Conservation (phyloP, 2,888 invertebrate genomes). For the Pammene fasciana region DNA sequence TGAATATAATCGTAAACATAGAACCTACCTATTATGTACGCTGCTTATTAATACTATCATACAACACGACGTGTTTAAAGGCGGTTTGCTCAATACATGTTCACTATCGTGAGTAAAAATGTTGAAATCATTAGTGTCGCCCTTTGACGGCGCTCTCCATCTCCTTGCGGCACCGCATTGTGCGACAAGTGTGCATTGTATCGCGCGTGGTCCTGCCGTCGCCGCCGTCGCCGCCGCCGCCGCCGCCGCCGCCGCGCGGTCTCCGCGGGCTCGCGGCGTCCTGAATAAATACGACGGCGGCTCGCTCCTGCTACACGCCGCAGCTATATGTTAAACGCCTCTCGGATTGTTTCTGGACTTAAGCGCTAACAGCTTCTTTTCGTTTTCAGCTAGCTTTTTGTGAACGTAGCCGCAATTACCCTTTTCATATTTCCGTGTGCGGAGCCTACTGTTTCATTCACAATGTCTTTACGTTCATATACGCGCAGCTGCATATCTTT, state of each 20-base stretch:
- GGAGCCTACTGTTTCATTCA: constrained; percentile 72
- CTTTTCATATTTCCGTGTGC: constrained; percentile 67
- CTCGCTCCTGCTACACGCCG: constrained; percentile 17
- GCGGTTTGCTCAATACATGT: constrained; percentile 11
- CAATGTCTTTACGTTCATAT: constrained; percentile 62
- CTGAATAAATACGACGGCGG: constrained; percentile 52
- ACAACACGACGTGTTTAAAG: background rate
- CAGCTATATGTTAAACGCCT: constrained; percentile 52
- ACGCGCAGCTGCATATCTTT: constrained; percentile 63
- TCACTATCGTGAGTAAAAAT: constrained; percentile 16
- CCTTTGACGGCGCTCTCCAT: constrained; percentile 28
- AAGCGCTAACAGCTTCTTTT: constrained; percentile 69
- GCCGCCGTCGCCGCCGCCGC: constrained; percentile 9
- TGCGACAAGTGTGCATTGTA: constrained; percentile 30
- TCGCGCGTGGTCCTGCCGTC: constrained; percentile 19
- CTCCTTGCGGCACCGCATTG: constrained; percentile 26
- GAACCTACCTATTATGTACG: too few relatives aligned
- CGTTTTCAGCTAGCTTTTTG: constrained; percentile 70
- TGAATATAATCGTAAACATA: background rate
- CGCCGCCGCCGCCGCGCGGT: constrained; percentile 20
- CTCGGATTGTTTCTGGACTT: constrained; percentile 62
- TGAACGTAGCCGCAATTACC: constrained; percentile 71
- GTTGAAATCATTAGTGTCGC: constrained; percentile 33
- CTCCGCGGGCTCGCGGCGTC: constrained; percentile 40
- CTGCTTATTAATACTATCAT: background rate